Evolutionary conservation across 2,888 invertebrate genomes (phyloP).

Genomic region (Andrena minutula): DNA sequence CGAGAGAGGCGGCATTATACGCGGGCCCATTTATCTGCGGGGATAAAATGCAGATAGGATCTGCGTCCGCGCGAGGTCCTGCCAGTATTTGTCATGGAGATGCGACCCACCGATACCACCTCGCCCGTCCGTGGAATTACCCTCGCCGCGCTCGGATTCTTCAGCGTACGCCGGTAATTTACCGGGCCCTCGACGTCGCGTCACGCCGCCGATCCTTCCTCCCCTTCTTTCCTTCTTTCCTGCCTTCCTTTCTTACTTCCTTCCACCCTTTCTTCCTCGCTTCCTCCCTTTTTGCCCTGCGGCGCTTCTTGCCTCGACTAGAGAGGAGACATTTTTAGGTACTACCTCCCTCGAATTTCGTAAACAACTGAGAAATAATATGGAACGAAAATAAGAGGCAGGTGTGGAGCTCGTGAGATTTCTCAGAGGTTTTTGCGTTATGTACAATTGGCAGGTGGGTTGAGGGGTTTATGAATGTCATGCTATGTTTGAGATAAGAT

Average conservation of each 20-base stretch:
- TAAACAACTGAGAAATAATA: conserved; percentile 39
- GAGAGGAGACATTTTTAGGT: too few relatives aligned
- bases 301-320: neutral
- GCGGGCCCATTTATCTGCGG: conserved; percentile 82
- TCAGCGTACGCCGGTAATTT: conserved; percentile 79
- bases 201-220: conserved; percentile 51
- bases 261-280: neutral
- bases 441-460: conserved; percentile 56
- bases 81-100: conserved; percentile 84
- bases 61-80: conserved; percentile 83
- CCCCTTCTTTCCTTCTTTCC: neutral
- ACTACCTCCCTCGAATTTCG: conserved; percentile 12
- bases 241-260: neutral
- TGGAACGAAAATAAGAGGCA: conserved; percentile 30
- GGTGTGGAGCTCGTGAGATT: conserved; percentile 17
- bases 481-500: neutral
- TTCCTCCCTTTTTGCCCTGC: neutral
- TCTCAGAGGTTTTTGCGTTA: conserved; percentile 20
- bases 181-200: conserved; percentile 73
- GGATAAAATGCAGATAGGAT: conserved; percentile 81
- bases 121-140: conserved; percentile 74
- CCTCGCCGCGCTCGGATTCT: conserved; percentile 76
- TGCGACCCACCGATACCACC: conserved; percentile 80
- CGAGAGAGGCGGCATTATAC: conserved; percentile 75
- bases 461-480: neutral